phyloP scores from a whole-genome alignment of 2,113 vertebrate species.

The Lipophrys pholis region DNA sequence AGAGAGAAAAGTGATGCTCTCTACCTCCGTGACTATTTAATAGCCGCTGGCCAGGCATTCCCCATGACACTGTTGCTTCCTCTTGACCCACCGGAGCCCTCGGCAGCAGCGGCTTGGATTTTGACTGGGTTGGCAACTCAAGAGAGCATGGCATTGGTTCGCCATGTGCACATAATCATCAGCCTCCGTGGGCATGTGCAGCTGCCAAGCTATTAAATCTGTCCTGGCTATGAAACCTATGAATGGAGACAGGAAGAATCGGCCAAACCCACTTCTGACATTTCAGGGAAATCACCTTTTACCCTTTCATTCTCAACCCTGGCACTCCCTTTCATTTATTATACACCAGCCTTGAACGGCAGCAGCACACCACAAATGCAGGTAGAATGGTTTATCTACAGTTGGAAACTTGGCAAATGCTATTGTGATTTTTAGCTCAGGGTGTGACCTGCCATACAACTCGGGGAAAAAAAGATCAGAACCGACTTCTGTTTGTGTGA shows the following conservation, averaged over 20 bases:
- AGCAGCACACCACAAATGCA: constrained; percentile 47
- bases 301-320: constrained; percentile 61
- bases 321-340: constrained; percentile 59
- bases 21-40: constrained; percentile 51
- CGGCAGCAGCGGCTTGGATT: constrained; percentile 41
- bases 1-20: constrained; percentile 53
- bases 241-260: constrained; percentile 69
- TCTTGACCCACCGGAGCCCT: constrained; percentile 62
- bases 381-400: constrained; percentile 60
- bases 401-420: constrained; percentile 64
- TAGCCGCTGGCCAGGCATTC: constrained; percentile 46
- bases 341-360: constrained; percentile 48
- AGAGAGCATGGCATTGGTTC: constrained; percentile 26
- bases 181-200: constrained; percentile 45
- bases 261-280: constrained; percentile 71
- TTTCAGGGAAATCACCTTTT: constrained; percentile 72
- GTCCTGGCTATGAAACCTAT: constrained; percentile 62
- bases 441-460: constrained; percentile 37
- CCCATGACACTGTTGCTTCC: constrained; percentile 62
- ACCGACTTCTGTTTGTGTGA: constrained; percentile 8
- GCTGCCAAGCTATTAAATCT: constrained; percentile 59
- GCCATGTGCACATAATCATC: constrained; percentile 63
- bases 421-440: constrained; percentile 57
- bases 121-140: constrained; percentile 37
- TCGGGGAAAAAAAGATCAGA: not conserved